Base-by-base conservation (phyloP, 2,113 vertebrate species). In the Chaenocephalus aceratus region DNA sequence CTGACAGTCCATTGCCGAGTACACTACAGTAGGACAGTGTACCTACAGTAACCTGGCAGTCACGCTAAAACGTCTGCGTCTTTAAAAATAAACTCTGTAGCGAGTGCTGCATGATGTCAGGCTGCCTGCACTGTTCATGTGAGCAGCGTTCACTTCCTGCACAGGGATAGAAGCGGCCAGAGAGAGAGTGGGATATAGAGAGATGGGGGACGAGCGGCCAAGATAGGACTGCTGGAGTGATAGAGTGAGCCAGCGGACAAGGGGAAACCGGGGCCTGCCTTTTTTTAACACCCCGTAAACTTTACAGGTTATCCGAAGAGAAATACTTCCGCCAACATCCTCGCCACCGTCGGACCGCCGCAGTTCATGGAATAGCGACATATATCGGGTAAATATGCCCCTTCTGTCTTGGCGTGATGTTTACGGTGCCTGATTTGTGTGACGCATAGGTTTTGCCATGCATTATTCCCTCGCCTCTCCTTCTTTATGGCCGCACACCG, bases 141-240 rank as follows among this genome's bases (percentile, higher is more conserved):
- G 93, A 95, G 94, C 91, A 53, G 84, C 89, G 91, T 91, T 94
- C 94, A 95, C 95, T 96, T 96, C 94, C 94, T 95, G 94, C 90
- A 93, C 76, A 91, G 86, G 90, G 88, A 91, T 89, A 93, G 86
- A 88, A 83, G 88, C 88, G 92, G 82, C 67, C 86, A 90, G 78
- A 85, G 73, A 71, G 82, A 77, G 91, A 80, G 84, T 74, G 86
- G 75, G 75, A 90, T 82, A 82, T 82, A 82, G 80, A 75, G 77
- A 86, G 88, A 88, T 74, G 90, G 85, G 89, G 84, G 76, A 78
- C 83, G 89, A 89, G 75, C 82, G 78, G 77, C 82, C 71, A 65
- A 91, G 86, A 84, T 68, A 81, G 81, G 82, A 85, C 84, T 51
- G n/a, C 84, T 51, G n/a, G 62, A 86, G 80, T 62, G 82, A 82